Percentiles rank a stretch among this genome's conserved stretches.
These are phyloP conservation scores for Scleropages formosus DNA, from an alignment of 2,797 vertebrate genomes.

Conservation along the genomic window DNA sequence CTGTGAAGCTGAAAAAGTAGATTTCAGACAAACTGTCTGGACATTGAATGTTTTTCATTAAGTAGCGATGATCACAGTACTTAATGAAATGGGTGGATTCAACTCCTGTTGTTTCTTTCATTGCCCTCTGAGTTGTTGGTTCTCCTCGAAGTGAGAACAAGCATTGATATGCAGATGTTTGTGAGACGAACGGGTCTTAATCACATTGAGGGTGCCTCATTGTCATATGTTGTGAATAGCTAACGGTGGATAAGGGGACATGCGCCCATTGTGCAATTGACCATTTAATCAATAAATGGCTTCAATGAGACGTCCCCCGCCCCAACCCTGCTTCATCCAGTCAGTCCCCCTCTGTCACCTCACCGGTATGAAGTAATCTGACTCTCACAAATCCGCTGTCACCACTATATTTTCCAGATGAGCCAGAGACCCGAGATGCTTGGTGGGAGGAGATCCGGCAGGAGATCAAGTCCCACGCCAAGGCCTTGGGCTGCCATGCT, in stretches of 20 bases:
- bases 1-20: neutral
- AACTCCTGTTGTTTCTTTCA: neutral
- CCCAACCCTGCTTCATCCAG: neutral
- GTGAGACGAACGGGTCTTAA: neutral
- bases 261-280: slow-evolving; percentile 8
- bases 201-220: slow-evolving; percentile 25
- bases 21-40: neutral
- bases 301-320: slow-evolving; percentile 35
- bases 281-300: slow-evolving; percentile 31
- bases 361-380: neutral
- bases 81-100: slow-evolving; percentile 29
- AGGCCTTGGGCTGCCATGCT: slow-evolving; percentile 95
- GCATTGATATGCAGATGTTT: slow-evolving; percentile 10
- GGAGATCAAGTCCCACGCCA: slow-evolving; percentile 98
- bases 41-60: slow-evolving; percentile 27
- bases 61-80: slow-evolving; percentile 21
- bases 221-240: slow-evolving; percentile 51
- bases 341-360: neutral
- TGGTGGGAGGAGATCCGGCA: slow-evolving; percentile 99
- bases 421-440: slow-evolving; percentile 97
- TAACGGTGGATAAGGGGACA: slow-evolving; percentile 42
- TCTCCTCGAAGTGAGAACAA: slow-evolving; percentile 30
- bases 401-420: slow-evolving; percentile 82
- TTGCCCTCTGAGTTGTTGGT: neutral
- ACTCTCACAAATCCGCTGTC: neutral